Evolutionary conservation across 2,113 vertebrate species (phyloP).

Genomic region (Monopterus albus): DNA sequence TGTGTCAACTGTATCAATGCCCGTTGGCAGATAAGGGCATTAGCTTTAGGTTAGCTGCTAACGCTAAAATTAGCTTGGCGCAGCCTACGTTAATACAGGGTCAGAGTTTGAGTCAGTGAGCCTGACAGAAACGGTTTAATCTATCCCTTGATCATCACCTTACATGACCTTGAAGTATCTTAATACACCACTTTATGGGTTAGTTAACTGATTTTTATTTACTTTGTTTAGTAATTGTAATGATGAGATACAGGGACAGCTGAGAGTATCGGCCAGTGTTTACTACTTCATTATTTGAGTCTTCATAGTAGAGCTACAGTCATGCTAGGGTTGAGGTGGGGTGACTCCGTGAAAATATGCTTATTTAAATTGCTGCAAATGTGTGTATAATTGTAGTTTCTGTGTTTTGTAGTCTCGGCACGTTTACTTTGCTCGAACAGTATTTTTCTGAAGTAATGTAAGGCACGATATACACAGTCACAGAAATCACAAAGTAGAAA

Average conservation of each 20-base stretch:
- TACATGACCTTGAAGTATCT: neutral
- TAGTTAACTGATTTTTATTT: no score
- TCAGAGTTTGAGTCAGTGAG: neutral
- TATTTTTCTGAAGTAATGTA: neutral
- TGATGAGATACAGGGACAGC: no score
- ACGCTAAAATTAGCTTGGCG: neutral
- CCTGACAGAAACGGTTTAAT: neutral
- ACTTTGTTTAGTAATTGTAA: no score
- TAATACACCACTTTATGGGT: neutral
- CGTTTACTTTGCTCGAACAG: neutral
- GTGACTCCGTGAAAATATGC: no score
- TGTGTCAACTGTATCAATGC: neutral
- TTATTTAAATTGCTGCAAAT: neutral
- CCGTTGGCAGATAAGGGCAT: neutral
- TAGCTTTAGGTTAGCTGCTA: neutral
- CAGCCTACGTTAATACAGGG: neutral
- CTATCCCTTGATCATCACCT: neutral
- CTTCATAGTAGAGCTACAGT: no score
- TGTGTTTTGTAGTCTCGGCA: neutral
- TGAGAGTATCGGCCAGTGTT: no score
- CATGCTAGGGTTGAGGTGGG: no score
- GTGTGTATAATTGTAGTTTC: neutral
- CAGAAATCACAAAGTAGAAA: neutral
- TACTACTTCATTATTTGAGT: no score
- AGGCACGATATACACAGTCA: neutral